Evolutionary conservation across 2,888 invertebrate species (phyloP), one percentile per base, ranked within the genome.

Genomic region (Margaritifera margaritifera): DNA sequence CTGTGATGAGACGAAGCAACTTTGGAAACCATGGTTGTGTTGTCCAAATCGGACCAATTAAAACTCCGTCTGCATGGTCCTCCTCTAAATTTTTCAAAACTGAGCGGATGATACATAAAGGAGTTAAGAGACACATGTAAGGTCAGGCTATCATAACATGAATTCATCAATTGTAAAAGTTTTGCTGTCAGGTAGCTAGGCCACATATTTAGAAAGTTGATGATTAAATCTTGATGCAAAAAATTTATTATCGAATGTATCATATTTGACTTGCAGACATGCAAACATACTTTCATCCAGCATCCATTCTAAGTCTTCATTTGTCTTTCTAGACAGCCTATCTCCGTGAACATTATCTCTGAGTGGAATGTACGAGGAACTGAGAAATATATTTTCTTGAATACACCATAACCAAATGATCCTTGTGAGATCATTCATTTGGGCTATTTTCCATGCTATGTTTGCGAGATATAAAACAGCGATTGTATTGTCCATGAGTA

Each of bases 21-120:
- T 6, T 59, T 6, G 63, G 59, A 52, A 66, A 73, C 72, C 69
- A 75, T 19, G 56, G 56, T 42, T 76, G 72, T 52, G 68, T 74
- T 18, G 66, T 51, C 71, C 68, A 74, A 31, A 31, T 6, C 31
- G 6, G 6, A 8, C 8, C 6, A 8, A 31, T 31, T 2, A 8
- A 31, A 31, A 8, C 31, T 31, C 31, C 31, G 2, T 8, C 8
- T 31, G 31, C 31, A 0, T 31, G 31, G 31, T 8, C 8, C 31
- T 31, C 31, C 31, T 31, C 8, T 8, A 31, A 0, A 4, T 31
- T 31, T 31, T 31, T 31, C 31, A 31, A 31, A 6, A 31, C 6
- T 8, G 31, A 31, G 31, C 31, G 6, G 31, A 31, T 8, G 8
- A 31, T 6, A 31, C 8, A 8, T 1, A 31, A 31, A 31, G 31